These are phyloP conservation scores for Alaudala cheleensis DNA, from an alignment of 2,113 vertebrate genomes.

Conservation along the genomic window DNA sequence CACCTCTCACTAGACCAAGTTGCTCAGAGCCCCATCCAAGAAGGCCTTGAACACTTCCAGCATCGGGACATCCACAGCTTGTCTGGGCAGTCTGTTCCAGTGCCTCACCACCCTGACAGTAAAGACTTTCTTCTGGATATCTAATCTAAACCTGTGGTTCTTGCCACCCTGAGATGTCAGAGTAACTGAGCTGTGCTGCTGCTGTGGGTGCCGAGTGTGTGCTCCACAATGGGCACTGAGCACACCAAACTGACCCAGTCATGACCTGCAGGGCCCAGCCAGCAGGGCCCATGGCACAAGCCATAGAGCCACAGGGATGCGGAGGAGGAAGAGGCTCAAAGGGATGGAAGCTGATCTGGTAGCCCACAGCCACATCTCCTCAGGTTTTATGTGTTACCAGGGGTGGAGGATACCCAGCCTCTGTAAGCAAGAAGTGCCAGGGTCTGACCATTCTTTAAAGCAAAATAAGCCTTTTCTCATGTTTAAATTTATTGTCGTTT, in stretches of 20 bases:
- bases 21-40: neutral
- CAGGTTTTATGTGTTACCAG: fast-evolving
- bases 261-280: fast-evolving
- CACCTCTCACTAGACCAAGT: neutral
- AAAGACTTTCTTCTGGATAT: neutral
- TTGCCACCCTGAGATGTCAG: neutral
- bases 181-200: neutral
- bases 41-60: neutral
- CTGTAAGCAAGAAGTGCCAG: neutral
- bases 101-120: neutral
- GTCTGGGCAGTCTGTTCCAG: neutral
- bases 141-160: neutral
- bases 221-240: fast-evolving
- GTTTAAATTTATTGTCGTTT: neutral
- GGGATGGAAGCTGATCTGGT: fast-evolving
- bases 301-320: fast-evolving
- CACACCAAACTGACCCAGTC: fast-evolving
- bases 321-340: neutral
- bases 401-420: fast-evolving
- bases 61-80: neutral
- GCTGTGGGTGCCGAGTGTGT: neutral
- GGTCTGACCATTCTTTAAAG: neutral
- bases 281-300: fast-evolving
- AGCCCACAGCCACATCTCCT: fast-evolving
- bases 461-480: neutral